A percentile compares a stretch with the other conserved stretches of the same genome.
phyloP scores from a whole-genome alignment of 2,113 vertebrate genomes.

The Capra hircus region DNA sequence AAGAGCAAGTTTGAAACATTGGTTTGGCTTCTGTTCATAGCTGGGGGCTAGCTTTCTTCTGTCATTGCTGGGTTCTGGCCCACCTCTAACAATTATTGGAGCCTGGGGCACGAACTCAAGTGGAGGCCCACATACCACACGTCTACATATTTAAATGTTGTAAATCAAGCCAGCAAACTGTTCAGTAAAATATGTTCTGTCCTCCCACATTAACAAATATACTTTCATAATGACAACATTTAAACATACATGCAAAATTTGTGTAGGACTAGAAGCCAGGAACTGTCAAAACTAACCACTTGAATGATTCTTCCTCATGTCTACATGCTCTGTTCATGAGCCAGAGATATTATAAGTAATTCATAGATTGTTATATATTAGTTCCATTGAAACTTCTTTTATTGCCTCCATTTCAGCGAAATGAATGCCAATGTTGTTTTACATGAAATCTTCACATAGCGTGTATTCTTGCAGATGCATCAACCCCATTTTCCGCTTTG shows the following conservation, averaged over 20 bases:
- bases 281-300: background rate
- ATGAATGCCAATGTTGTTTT: background rate
- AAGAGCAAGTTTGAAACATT: background rate
- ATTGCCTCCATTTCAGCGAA: slow-evolving; percentile 6
- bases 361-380: background rate
- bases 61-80: background rate
- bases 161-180: slow-evolving; percentile 22
- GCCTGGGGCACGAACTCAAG: background rate
- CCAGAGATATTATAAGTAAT: background rate
- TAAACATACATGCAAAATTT: slow-evolving; percentile 25
- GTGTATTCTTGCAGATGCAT: background rate
- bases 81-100: background rate
- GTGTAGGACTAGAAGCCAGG: background rate
- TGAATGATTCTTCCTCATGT: background rate
- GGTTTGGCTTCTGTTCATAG: background rate
- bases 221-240: background rate
- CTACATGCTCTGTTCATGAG: background rate
- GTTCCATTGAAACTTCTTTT: background rate
- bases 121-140: background rate
- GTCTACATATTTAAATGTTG: background rate
- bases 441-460: background rate
- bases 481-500: background rate
- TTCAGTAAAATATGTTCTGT: background rate
- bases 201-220: background rate
- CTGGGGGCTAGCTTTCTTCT: background rate